Percentiles rank a stretch among this genome's conserved stretches.
Conservation (phyloP, 2,797 vertebrate species). For the Neosalanx taihuensis region DNA sequence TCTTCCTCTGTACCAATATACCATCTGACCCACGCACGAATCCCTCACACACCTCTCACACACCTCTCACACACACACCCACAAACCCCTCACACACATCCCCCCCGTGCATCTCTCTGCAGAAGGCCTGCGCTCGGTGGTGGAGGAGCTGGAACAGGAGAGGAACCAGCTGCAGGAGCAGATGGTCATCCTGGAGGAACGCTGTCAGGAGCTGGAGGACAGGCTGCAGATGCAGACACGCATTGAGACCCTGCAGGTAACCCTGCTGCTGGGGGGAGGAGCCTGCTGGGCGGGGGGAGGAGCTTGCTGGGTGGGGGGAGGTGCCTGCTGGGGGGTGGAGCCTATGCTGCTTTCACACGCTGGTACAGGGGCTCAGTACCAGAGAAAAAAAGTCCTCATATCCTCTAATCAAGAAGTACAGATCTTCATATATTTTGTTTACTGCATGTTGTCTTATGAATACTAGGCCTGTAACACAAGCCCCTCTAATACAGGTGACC, state of each 20-base stretch:
- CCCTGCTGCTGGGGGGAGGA: too few relatives aligned
- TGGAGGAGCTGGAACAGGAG: conserved; percentile 88
- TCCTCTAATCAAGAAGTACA: too few relatives aligned
- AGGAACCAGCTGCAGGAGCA: conserved; percentile 92
- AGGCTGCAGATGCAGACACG: conserved; percentile 85
- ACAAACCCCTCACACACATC: not conserved
- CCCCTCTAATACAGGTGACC: conserved; percentile 89
- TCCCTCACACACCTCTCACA: not conserved
- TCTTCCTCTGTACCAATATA: conserved; percentile 15
- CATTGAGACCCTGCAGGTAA: conserved; percentile 86
- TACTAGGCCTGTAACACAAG: conserved; percentile 75
- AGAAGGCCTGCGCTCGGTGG: conserved; percentile 82
- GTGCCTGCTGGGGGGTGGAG: too few relatives aligned
- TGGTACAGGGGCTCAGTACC: too few relatives aligned
- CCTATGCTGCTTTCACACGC: too few relatives aligned
- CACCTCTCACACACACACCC: not conserved
- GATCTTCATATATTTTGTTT: conserved; percentile 26
- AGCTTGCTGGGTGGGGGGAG: too few relatives aligned
- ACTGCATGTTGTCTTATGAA: conserved; percentile 54
- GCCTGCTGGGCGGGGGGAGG: too few relatives aligned
- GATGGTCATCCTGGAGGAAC: conserved; percentile 85
- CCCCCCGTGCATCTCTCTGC: not conserved
- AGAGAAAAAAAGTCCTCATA: too few relatives aligned
- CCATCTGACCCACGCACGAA: not conserved
- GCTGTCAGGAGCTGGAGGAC: conserved; percentile 85